phyloP scores from a whole-genome alignment of 2,113 vertebrate species.

The Nesoenas mayeri region DNA sequence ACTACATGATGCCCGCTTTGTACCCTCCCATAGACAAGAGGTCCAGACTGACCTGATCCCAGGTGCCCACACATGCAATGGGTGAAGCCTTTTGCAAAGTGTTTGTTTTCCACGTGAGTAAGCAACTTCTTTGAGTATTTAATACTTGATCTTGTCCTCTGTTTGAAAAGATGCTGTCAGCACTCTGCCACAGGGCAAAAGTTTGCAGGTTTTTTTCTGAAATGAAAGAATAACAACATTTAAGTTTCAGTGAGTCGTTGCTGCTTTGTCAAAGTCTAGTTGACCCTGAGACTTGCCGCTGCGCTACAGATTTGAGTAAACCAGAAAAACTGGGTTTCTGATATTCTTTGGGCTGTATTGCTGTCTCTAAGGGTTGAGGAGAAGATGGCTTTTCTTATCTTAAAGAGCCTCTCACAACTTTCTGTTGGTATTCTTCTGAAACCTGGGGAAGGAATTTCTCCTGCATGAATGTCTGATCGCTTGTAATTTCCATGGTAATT shows the following conservation, averaged over 20 bases:
- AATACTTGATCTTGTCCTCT: not conserved
- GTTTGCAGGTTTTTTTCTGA: not conserved
- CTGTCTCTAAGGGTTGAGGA: not conserved
- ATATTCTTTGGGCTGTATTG: not conserved
- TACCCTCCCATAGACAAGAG: not conserved
- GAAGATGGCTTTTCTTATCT: not conserved
- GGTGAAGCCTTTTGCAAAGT: not conserved
- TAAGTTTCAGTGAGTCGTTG: not conserved
- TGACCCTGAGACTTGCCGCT: not conserved
- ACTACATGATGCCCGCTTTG: fast-evolving
- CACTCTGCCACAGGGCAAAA: not conserved
- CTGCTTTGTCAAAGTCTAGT: not conserved
- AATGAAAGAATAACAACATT: not conserved
- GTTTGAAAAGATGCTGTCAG: not conserved
- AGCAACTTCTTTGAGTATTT: not conserved
- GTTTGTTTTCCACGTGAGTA: not conserved
- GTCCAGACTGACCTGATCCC: fast-evolving
- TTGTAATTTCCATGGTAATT: not conserved
- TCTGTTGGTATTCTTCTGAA: not conserved
- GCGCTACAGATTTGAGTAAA: not conserved
- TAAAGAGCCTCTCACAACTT: not conserved
- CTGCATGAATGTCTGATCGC: not conserved
- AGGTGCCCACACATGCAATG: fast-evolving
- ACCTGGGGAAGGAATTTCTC: not conserved
- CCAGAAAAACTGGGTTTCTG: not conserved